These are phyloP conservation scores for Chloroceryle amazona DNA, from an alignment of 2,797 vertebrate species.

Conservation along the genomic window DNA sequence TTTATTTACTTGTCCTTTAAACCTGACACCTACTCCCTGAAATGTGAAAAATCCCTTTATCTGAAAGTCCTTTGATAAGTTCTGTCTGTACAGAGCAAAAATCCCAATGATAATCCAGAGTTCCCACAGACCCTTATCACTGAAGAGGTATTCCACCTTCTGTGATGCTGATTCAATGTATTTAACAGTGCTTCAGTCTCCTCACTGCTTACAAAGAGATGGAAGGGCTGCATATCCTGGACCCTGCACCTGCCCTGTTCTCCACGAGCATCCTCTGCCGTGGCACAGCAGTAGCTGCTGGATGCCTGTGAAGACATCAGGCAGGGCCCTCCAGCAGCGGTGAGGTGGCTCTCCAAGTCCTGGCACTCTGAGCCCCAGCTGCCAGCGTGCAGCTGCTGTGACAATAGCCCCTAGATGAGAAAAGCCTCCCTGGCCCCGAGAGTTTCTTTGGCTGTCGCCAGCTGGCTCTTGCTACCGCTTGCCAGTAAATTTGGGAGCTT, in stretches of 20 bases:
- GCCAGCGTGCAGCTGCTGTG: not conserved
- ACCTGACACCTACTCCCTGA: not conserved
- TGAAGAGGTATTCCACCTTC: not conserved
- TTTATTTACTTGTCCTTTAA: not conserved
- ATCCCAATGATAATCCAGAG: not conserved
- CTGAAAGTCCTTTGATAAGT: not conserved
- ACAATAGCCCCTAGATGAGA: not conserved
- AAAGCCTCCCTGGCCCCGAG: not conserved
- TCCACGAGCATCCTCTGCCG: not conserved
- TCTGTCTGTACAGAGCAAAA: not conserved
- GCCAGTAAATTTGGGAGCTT: not conserved
- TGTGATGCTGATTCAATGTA: not conserved
- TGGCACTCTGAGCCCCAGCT: not conserved
- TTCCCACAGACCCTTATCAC: not conserved
- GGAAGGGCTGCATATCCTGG: not conserved
- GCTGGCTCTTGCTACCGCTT: not conserved
- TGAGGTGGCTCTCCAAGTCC: not conserved
- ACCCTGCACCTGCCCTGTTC: not conserved
- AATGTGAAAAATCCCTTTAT: not conserved
- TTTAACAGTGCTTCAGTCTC: not conserved
- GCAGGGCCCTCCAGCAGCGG: rapidly evolving
- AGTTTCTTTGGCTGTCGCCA: constrained; percentile 1
- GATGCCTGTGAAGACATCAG: not conserved
- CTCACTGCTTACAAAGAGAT: not conserved
- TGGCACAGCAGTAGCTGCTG: not conserved